phyloP scores from a whole-genome alignment of 2,113 vertebrate genomes.

The Cebidichthys violaceus region DNA sequence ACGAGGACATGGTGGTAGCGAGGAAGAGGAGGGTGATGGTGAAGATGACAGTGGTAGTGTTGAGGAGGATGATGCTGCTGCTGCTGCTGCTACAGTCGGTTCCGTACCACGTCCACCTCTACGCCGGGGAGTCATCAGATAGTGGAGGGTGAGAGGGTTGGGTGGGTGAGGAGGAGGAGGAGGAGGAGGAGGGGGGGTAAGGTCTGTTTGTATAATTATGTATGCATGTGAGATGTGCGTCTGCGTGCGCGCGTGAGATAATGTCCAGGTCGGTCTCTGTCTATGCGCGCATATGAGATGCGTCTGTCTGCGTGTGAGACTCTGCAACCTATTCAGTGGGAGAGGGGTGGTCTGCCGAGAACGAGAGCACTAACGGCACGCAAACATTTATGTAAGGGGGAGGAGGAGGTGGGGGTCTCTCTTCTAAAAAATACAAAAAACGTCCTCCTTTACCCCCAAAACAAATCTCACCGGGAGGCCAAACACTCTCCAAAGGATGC shows the following conservation, averaged over 20 bases:
- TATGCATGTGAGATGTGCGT: conserved; percentile 34
- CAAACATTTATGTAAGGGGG: conserved; percentile 79
- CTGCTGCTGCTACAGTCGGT: conserved; percentile 72
- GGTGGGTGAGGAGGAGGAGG: conserved; percentile 10
- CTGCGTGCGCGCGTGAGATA: conserved; percentile 10
- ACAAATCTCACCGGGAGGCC: conserved; percentile 12
- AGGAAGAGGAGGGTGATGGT: conserved; percentile 69
- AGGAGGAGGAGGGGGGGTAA: background rate
- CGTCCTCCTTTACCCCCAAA: conserved; percentile 45
- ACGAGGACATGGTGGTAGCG: conserved; percentile 89
- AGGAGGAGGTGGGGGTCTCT: conserved; percentile 30
- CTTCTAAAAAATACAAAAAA: conserved; percentile 33
- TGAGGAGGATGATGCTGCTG: conserved; percentile 69
- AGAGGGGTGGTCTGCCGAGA: conserved; percentile 39
- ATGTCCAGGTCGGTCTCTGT: conserved; percentile 45
- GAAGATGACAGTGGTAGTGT: conserved; percentile 71
- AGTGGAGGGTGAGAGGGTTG: conserved; percentile 32
- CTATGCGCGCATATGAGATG: conserved; percentile 41
- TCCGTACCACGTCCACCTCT: conserved; percentile 75
- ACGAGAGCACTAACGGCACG: conserved; percentile 73
- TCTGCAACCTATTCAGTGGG: conserved; percentile 28
- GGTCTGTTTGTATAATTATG: conserved; percentile 39
- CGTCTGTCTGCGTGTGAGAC: conserved; percentile 58
- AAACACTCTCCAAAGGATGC: conserved; percentile 10
- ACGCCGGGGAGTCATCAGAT: conserved; percentile 82